phyloP scores from a whole-genome alignment of 2,113 vertebrate species.

The Pachyramphus minor region DNA sequence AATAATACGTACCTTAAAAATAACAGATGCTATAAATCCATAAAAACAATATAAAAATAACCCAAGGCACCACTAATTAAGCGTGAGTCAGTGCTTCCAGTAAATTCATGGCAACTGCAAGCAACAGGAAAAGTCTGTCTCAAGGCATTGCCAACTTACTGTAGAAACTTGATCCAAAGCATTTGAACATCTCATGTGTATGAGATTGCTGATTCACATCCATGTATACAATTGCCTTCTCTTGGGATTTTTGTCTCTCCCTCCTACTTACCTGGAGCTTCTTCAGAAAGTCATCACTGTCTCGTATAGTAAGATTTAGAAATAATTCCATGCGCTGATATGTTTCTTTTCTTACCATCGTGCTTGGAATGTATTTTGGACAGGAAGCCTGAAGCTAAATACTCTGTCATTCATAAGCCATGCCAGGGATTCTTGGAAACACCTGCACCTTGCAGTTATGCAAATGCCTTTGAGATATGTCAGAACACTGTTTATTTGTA shows the following conservation, averaged over 20 bases:
- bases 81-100: constrained; percentile 19
- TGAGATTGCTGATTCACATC: background rate
- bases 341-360: background rate
- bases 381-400: constrained; percentile 33
- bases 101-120: constrained; percentile 36
- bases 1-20: background rate
- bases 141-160: constrained; percentile 22
- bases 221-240: background rate
- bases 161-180: constrained; percentile 3
- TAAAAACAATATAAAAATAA: constrained; percentile 30
- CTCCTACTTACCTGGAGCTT: background rate
- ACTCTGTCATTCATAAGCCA: background rate
- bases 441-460: constrained; percentile 22
- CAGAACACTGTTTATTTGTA: constrained; percentile 26
- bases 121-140: constrained; percentile 17
- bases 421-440: constrained; percentile 45
- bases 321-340: background rate
- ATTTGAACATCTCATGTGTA: background rate
- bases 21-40: background rate
- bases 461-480: constrained; percentile 32
- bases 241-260: background rate
- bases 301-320: background rate
- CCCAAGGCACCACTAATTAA: background rate
- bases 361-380: background rate
- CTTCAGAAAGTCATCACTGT: background rate